Evolutionary conservation across 1,140 invertebrate genomes (phyloP).

Genomic region (Berghia stephanieae): DNA sequence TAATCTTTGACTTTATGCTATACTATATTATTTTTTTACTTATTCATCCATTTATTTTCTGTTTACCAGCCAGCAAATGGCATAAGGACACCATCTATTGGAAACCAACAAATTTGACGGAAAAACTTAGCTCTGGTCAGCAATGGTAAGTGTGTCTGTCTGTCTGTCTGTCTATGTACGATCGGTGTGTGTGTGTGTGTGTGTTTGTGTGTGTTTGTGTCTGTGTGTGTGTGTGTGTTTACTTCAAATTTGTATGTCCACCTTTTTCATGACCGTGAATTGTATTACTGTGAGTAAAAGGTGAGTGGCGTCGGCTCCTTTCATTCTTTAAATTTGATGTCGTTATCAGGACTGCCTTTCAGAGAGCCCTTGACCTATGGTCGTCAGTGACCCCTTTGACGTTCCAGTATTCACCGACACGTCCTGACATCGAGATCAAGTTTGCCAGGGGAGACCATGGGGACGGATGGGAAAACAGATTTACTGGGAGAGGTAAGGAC

Average conservation of each 20-base stretch:
- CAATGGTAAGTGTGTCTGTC: background rate
- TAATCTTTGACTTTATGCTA: too few relatives aligned
- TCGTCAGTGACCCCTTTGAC: conserved; percentile 30
- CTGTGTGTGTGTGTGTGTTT: background rate
- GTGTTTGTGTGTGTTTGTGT: background rate
- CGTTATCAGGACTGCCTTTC: conserved; percentile 23
- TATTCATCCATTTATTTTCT: background rate
- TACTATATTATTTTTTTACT: background rate
- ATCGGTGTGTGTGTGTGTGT: conserved; percentile 4
- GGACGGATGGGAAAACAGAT: conserved; percentile 42
- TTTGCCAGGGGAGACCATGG: conserved; percentile 50
- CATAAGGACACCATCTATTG: background rate
- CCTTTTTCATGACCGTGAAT: background rate
- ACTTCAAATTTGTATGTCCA: background rate
- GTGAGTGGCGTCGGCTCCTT: background rate
- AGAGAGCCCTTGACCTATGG: conserved; percentile 37
- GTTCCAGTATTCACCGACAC: conserved; percentile 30
- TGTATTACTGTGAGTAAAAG: background rate
- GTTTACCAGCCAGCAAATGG: conserved; percentile 1
- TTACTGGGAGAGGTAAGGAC: conserved; percentile 26
- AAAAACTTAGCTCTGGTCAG: background rate
- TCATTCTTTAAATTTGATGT: background rate
- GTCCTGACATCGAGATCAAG: conserved; percentile 49
- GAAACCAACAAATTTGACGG: background rate
- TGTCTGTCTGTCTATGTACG: background rate